Percentiles rank a stretch among this genome's conserved stretches.
phyloP scores from a whole-genome alignment of 2,888 invertebrate species.

The Lysandra coridon region DNA sequence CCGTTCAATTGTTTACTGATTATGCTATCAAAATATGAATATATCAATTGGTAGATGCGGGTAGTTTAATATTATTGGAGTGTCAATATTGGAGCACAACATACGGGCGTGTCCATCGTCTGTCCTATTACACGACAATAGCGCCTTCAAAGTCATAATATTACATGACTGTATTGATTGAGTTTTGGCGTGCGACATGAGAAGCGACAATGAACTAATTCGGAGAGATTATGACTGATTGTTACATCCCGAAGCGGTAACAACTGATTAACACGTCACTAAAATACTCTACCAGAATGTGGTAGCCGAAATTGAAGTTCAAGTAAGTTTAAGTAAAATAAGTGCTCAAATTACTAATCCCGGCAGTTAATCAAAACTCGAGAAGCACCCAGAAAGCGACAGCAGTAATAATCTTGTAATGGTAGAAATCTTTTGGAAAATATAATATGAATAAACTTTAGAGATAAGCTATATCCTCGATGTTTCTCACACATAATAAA shows the following conservation, averaged over 20 bases:
- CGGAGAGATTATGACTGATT: background rate
- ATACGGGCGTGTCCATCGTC: conserved; percentile 55
- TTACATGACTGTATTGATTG: conserved; percentile 2
- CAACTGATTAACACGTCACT: background rate
- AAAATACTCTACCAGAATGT: too few relatives aligned
- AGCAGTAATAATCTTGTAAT: too few relatives aligned
- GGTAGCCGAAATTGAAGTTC: background rate
- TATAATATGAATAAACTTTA: too few relatives aligned
- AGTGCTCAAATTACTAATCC: too few relatives aligned
- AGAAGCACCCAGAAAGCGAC: too few relatives aligned
- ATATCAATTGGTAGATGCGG: conserved; percentile 45
- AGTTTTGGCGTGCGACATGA: background rate
- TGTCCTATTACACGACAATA: conserved; percentile 37
- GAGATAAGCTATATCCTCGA: too few relatives aligned
- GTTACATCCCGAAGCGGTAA: background rate
- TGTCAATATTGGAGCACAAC: conserved; percentile 53
- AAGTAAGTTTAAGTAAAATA: background rate
- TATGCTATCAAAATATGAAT: conserved; percentile 32
- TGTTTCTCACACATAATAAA: too few relatives aligned
- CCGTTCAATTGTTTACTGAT: conserved; percentile 22
- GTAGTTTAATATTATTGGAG: conserved; percentile 43
- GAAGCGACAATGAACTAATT: background rate
- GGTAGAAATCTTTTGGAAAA: too few relatives aligned
- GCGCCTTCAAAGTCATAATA: conserved; percentile 11
- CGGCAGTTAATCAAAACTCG: too few relatives aligned